Conservation (phyloP, 2,888 invertebrate species). For the Scaptomyza caliginosa region DNA sequence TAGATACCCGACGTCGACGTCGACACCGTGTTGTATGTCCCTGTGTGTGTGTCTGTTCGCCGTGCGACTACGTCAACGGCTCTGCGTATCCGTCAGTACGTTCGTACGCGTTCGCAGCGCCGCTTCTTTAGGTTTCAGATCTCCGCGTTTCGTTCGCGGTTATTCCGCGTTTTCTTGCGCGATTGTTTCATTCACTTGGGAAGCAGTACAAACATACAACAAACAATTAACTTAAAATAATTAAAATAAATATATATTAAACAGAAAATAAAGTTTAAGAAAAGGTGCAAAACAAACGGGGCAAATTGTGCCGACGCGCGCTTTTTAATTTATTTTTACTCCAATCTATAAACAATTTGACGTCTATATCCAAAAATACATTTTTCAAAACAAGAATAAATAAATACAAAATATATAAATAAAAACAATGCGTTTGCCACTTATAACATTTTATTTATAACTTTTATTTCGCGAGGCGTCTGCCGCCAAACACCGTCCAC, state of each 20-base stretch:
- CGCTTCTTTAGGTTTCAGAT: slow-evolving; percentile 68
- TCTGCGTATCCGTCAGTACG: slow-evolving; percentile 75
- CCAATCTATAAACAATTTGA: slow-evolving; percentile 76
- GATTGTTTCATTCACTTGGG: slow-evolving; percentile 46
- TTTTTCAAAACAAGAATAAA: slow-evolving; percentile 34
- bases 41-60: slow-evolving; percentile 40
- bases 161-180: slow-evolving; percentile 58
- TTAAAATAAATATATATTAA: slow-evolving; percentile 2
- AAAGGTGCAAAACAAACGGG: slow-evolving; percentile 34
- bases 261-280: slow-evolving; percentile 23
- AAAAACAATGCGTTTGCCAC: slow-evolving; percentile 64
- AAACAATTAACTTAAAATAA: slow-evolving; percentile 13
- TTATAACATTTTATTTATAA: slow-evolving; percentile 60
- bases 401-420: slow-evolving; percentile 41
- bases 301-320: slow-evolving; percentile 62
- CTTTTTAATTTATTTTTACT: slow-evolving; percentile 72
- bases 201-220: slow-evolving; percentile 14
- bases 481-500: slow-evolving; percentile 6
- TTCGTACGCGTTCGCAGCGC: slow-evolving; percentile 79
- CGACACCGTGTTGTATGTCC: slow-evolving; percentile 25
- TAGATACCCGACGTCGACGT: slow-evolving; percentile 36
- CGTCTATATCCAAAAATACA: slow-evolving; percentile 75
- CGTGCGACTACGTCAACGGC: slow-evolving; percentile 76
- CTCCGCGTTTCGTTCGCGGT: slow-evolving; percentile 58
- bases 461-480: slow-evolving; percentile 45